Conservation (phyloP, 2,113 vertebrate genomes). For the Sebastes fasciatus region DNA sequence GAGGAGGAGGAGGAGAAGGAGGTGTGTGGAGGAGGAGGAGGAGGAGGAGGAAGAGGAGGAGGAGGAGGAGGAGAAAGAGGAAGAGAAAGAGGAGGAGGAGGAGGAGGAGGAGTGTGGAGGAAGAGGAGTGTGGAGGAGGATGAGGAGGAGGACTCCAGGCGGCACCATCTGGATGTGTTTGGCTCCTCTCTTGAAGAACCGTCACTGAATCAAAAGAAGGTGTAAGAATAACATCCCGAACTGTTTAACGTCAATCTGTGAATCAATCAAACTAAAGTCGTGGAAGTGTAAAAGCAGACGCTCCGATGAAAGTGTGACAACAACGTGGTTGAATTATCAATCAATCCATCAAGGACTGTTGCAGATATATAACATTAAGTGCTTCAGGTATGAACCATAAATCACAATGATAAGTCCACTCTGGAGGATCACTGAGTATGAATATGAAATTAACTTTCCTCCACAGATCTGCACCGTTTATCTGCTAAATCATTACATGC, state of each 20-base stretch:
- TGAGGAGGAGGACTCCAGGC: conserved; percentile 10
- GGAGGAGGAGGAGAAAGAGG: too few relatives aligned
- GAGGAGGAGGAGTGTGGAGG: too few relatives aligned
- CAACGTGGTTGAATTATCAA: neutral
- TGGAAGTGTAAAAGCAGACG: neutral
- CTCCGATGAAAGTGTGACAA: neutral
- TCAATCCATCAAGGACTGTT: neutral
- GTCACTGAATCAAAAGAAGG: conserved; percentile 27
- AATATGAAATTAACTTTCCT: conserved; percentile 1
- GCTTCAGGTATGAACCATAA: neutral
- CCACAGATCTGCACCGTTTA: neutral
- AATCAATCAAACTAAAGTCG: neutral
- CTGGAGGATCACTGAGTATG: conserved; percentile 4
- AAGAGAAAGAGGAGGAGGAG: too few relatives aligned
- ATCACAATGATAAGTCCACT: neutral
- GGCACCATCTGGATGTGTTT: conserved; percentile 64
- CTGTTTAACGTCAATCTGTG: neutral
- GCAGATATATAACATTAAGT: neutral
- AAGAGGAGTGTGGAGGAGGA: too few relatives aligned
- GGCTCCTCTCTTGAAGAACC: conserved; percentile 36
- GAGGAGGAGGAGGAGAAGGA: too few relatives aligned
- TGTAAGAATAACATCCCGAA: conserved; percentile 15
- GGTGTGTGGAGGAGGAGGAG: too few relatives aligned
- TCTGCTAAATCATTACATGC: neutral
- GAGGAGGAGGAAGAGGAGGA: too few relatives aligned